Evolutionary conservation across 1,140 invertebrate species (phyloP), one percentile per base, ranked within the genome.

Genomic region (Habropoda laboriosa): DNA sequence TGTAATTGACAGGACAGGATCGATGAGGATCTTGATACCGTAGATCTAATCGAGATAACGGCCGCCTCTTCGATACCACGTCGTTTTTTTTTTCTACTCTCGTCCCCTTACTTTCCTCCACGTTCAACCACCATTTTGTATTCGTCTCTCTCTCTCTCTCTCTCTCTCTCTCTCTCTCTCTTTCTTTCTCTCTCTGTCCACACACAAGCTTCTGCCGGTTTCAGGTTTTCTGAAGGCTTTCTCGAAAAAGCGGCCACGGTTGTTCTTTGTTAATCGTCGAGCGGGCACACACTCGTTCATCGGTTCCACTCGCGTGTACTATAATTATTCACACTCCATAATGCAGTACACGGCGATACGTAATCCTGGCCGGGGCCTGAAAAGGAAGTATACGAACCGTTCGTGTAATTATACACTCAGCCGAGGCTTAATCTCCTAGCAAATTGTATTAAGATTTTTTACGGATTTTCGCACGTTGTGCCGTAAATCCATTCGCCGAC

Each of bases 381-480:
- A 81, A 77, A 72, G 79, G 83, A 85, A 82, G 81, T 47, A 42
- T 64, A 84, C 80, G 76, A 71, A 60, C 78, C 61, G 67, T 80
- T 81, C 82, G 79, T 77, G 79, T 85, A 85, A 85, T 85, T 85
- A 85, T 61, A 84, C 83, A 86, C 72, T 72, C 74, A 51, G 58
- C 49, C 67, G 61, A 40, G 71, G 72, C 66, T 86, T 85, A 86
- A 86, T 83, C 74, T 74, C 73, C 82, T 72, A 55, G 83, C 79
- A 85, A 85, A 85, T 85, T 85, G 83, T 85, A 84, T 85, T 85
- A 85, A 80, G 77, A 85, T 80, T 85, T 85, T 67, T 80, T 80
- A 71, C 61, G 21, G 58, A 80, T 63, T 75, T 61, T 66, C 57
- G n/a, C 35, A 18, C 53, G 68, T 47, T 35, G 30, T 30, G 75